Conservation (phyloP, 2,797 vertebrate species). For the Thalassophryne amazonica region DNA sequence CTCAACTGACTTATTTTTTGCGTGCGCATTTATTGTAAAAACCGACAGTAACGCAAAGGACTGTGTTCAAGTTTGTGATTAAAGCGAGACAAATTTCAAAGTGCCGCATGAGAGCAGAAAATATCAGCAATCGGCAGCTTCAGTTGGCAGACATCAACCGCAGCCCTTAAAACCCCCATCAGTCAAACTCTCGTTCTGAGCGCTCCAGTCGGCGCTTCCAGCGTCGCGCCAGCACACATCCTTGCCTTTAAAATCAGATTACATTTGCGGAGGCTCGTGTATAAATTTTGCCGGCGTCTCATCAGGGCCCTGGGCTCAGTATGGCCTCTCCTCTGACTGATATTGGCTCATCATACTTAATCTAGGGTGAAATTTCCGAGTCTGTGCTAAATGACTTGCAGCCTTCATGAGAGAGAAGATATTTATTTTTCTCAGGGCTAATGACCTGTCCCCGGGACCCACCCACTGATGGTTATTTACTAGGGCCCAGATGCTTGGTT, state of each 20-base stretch:
- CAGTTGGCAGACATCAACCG: background rate
- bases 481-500: constrained; percentile 99
- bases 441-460: constrained; percentile 99
- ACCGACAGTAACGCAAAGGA: too few species aligned
- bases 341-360: constrained; percentile 99
- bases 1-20: too few species aligned
- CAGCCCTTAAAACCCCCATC: constrained; percentile 18
- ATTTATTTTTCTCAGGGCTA: constrained; percentile 99
- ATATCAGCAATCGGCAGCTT: background rate
- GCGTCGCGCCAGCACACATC: constrained; percentile 55
- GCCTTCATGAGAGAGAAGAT: constrained; percentile 96
- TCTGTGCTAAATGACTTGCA: constrained; percentile 99
- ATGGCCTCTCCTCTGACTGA: constrained; percentile 93
- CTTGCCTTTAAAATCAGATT: constrained; percentile 88
- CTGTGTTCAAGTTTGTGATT: background rate
- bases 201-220: constrained; percentile 20
- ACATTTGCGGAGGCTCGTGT: constrained; percentile 81
- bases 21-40: too few species aligned
- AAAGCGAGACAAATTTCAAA: background rate
- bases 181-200: constrained; percentile 36
- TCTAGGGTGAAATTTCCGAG: constrained; percentile 99
- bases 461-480: constrained; percentile 99
- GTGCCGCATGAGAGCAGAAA: background rate
- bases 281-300: constrained; percentile 89
- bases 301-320: constrained; percentile 82